Conservation (phyloP, 2,113 vertebrate species). For the Eonycteris spelaea region DNA sequence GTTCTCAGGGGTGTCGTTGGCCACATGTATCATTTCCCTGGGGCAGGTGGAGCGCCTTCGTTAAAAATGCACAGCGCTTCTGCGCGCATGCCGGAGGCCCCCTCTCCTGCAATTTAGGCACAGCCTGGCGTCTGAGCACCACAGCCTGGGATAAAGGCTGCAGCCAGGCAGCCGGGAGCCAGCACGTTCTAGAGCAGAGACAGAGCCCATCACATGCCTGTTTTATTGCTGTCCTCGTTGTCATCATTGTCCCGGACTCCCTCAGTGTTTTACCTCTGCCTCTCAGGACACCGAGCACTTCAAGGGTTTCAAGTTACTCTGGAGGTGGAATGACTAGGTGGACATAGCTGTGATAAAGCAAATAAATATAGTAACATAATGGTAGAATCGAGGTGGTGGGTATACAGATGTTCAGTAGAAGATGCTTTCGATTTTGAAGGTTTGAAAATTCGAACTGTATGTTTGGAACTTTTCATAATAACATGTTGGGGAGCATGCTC, state of each 20-base stretch:
- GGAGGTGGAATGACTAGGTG: background rate
- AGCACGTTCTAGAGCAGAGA: background rate
- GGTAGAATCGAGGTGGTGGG: background rate
- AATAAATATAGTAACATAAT: background rate
- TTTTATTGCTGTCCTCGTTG: too few species aligned
- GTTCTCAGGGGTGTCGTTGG: rapidly evolving
- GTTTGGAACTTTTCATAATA: background rate
- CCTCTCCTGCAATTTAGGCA: background rate
- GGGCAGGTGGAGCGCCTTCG: rapidly evolving
- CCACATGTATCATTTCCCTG: background rate
- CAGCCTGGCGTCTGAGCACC: background rate
- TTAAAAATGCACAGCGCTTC: background rate
- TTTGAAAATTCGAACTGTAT: background rate
- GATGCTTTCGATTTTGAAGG: background rate
- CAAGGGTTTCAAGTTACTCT: background rate
- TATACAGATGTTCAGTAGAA: background rate
- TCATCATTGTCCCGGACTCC: background rate
- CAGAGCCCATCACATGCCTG: rapidly evolving
- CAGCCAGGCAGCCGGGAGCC: background rate
- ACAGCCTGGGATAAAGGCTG: background rate
- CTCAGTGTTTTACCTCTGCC: background rate
- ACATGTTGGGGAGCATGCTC: background rate
- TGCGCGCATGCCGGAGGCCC: background rate
- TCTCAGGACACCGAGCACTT: background rate
- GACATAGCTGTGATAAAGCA: background rate